Evolutionary conservation across 2,797 vertebrate species (phyloP).

Genomic region (Characodon lateralis): DNA sequence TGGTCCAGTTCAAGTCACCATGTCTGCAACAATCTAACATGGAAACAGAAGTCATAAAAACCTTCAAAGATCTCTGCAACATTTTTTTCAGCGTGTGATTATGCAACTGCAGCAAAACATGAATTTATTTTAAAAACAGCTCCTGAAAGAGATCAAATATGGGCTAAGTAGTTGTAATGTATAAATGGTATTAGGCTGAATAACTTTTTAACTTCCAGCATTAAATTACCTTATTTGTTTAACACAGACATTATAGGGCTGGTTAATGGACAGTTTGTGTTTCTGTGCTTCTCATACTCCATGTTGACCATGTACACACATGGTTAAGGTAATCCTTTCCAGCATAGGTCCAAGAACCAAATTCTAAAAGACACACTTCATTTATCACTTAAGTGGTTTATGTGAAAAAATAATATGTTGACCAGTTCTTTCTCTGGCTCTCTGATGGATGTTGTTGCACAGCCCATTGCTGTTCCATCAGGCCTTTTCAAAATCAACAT

Average conservation of each 20-base stretch:
- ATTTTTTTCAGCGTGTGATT: too few relatives aligned
- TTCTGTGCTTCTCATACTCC: not conserved
- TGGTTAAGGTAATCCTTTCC: not conserved
- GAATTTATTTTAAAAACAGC: not conserved
- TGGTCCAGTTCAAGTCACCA: too few relatives aligned
- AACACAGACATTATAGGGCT: not conserved
- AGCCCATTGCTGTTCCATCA: slow-evolving; percentile 6
- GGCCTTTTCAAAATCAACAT: not conserved
- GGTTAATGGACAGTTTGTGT: not conserved
- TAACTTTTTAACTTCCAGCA: not conserved
- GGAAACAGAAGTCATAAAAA: too few relatives aligned
- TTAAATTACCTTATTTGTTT: not conserved
- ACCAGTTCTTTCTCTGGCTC: not conserved
- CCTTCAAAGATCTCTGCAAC: too few relatives aligned
- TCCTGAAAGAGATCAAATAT: not conserved
- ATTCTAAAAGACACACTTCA: not conserved
- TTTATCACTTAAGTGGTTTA: not conserved
- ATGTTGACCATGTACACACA: not conserved
- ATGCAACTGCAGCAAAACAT: too few relatives aligned
- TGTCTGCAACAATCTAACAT: too few relatives aligned
- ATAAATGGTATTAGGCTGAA: too few relatives aligned
- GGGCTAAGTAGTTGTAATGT: not conserved
- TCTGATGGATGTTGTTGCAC: not conserved
- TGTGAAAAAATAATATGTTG: not conserved
- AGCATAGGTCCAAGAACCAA: not conserved